These are phyloP conservation scores for Agrypnus murinus DNA, from an alignment of 2,888 invertebrate species.

Conservation along the genomic window DNA sequence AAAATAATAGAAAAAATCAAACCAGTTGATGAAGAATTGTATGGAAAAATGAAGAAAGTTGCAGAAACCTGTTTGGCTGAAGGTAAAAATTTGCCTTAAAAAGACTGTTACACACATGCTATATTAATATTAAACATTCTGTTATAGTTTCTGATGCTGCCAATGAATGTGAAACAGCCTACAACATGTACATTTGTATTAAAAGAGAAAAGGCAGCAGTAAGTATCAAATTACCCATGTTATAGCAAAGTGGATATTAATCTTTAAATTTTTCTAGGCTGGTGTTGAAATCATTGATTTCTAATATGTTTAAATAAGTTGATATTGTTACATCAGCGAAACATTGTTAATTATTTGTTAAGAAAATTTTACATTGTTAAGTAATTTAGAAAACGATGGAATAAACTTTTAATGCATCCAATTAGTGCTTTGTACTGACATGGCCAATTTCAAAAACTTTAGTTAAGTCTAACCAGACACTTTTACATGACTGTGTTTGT, in stretches of 20 bases:
- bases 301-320: no score
- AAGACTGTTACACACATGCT: no score
- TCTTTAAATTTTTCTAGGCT: conserved; percentile 15
- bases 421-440: no score
- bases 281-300: not conserved
- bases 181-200: conserved; percentile 38
- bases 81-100: conserved; percentile 40
- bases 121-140: no score
- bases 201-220: conserved; percentile 8
- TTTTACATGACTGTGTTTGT: no score
- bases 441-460: no score
- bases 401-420: no score
- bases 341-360: no score
- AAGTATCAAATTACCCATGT: not conserved
- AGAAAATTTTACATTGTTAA: no score
- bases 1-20: conserved; percentile 46
- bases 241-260: not conserved
- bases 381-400: no score
- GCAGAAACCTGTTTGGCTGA: conserved; percentile 48
- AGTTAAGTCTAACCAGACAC: no score
- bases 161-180: conserved; percentile 45
- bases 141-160: conserved; percentile 41
- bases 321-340: no score
- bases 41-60: conserved; percentile 49
- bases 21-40: conserved; percentile 46